A percentile compares a stretch with the other conserved stretches of the same genome.
These are phyloP conservation scores for Drosophila tanythrix DNA, from an alignment of 2,888 invertebrate genomes.

Conservation along the genomic window DNA sequence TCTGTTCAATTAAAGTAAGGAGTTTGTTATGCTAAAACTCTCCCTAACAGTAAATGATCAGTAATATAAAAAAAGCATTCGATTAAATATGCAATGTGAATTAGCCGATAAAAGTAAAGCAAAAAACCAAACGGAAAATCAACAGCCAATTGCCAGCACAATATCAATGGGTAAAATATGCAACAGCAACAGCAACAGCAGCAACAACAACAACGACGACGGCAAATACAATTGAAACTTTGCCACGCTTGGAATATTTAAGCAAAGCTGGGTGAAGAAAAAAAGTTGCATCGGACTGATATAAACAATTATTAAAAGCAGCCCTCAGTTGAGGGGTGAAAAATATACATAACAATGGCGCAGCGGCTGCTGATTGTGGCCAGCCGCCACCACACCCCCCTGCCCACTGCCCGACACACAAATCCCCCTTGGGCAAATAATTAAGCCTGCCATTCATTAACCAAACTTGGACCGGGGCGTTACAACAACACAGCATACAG, in stretches of 20 bases:
- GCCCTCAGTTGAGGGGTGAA: slow-evolving; percentile 35
- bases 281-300: slow-evolving; percentile 58
- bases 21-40: slow-evolving; percentile 13
- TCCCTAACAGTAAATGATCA: slow-evolving; percentile 46
- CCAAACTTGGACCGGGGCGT: slow-evolving; percentile 50
- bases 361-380: slow-evolving; percentile 52
- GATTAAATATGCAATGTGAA: slow-evolving; percentile 72
- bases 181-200: slow-evolving; percentile 23
- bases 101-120: slow-evolving; percentile 42
- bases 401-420: slow-evolving; percentile 5
- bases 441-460: slow-evolving; percentile 75
- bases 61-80: slow-evolving; percentile 50
- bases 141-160: slow-evolving; percentile 57
- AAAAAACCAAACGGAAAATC: slow-evolving; percentile 50
- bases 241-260: slow-evolving; percentile 58
- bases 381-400: background rate
- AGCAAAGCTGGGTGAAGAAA: slow-evolving; percentile 26
- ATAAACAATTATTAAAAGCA: slow-evolving; percentile 77
- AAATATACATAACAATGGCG: slow-evolving; percentile 61
- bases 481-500: slow-evolving; percentile 36
- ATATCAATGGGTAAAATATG: slow-evolving; percentile 69
- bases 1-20: slow-evolving; percentile 14
- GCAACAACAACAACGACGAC: slow-evolving; percentile 16
- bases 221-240: slow-evolving; percentile 57
- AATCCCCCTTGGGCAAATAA: slow-evolving; percentile 60